Evolutionary conservation across 2,113 vertebrate genomes (phyloP), one percentile per base, ranked within the genome.

Genomic region (Notothenia rossii): DNA sequence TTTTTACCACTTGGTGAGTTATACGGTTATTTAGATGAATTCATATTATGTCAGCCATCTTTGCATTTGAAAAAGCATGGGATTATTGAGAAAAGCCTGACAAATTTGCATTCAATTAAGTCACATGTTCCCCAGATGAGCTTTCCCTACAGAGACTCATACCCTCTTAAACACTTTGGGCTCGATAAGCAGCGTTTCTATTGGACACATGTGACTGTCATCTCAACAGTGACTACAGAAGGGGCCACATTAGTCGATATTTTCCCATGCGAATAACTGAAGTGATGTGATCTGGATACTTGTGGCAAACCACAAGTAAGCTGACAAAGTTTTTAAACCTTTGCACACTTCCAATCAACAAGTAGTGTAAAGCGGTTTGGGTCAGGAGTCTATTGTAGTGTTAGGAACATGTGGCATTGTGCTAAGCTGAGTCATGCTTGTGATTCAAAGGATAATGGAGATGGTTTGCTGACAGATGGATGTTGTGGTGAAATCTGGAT

Each of bases 371-470:
- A 89, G 90, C 64, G 89, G 89, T 90, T 80, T 83, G 64, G 75
- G 82, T 88, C 74, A 72, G 83, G 76, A 45, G 58, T 40, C 76
- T 81, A 70, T 91, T 75, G 93, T 89, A 84, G 87, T 82, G 88
- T 92, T 92, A 79, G 29, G 94, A 95, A 95, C 92, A 94, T 96
- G 96, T 94, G 95, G 93, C 92, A 92, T 93, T 94, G 73, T n/a
- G 71, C 78, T 87, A 9, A 66, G 45, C 78, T 87, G 88, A 91
- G 88, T 90, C 89, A 92, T 79, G 86, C 81, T 83, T 60, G 20
- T 67, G 84, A 90, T 77, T 87, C 88, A 85, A 76, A 84, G 86
- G 81, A 88, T 90, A 86, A 87, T 88, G 83, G 83, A 87, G 89
- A 92, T 33, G 86, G 74, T 86, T 86, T 88, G 85, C 84, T 83